Evolutionary conservation across 2,888 invertebrate species (phyloP).

Genomic region (Patella depressa): DNA sequence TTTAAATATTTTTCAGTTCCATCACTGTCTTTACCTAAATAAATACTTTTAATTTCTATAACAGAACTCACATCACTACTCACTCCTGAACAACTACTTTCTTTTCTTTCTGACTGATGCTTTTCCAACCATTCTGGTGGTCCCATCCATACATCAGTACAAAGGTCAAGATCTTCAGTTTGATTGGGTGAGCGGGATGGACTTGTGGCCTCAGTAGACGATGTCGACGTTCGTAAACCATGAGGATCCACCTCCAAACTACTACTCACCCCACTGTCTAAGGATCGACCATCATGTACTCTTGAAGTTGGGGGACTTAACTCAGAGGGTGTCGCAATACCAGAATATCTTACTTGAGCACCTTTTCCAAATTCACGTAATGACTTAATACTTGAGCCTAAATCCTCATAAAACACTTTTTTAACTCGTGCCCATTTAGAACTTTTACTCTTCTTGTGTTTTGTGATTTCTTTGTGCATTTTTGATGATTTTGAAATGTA

Average conservation of each 20-base stretch:
- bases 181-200: constrained; percentile 38
- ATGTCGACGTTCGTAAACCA: constrained; percentile 49
- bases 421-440: constrained; percentile 93
- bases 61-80: constrained; percentile 42
- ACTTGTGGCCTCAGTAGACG: constrained; percentile 55
- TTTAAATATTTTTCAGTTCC: constrained; percentile 44
- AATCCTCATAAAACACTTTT: constrained; percentile 76
- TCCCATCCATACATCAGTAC: constrained; percentile 62
- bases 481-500: constrained; percentile 17
- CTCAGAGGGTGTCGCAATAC: constrained; percentile 25
- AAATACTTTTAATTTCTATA: constrained; percentile 43
- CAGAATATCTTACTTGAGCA: constrained; percentile 34
- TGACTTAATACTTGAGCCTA: constrained; percentile 54
- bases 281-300: constrained; percentile 48
- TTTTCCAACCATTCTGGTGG: constrained; percentile 64
- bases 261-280: constrained; percentile 56
- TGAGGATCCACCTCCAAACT: constrained; percentile 51
- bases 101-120: constrained; percentile 43
- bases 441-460: constrained; percentile 70
- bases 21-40: constrained; percentile 33
- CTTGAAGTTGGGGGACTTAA: constrained; percentile 29
- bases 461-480: constrained; percentile 29
- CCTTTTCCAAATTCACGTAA: constrained; percentile 52
- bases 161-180: constrained; percentile 30
- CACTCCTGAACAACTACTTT: constrained; percentile 31